Evolutionary conservation across 2,797 vertebrate species (phyloP).

Genomic region (Alfaro cultratus): DNA sequence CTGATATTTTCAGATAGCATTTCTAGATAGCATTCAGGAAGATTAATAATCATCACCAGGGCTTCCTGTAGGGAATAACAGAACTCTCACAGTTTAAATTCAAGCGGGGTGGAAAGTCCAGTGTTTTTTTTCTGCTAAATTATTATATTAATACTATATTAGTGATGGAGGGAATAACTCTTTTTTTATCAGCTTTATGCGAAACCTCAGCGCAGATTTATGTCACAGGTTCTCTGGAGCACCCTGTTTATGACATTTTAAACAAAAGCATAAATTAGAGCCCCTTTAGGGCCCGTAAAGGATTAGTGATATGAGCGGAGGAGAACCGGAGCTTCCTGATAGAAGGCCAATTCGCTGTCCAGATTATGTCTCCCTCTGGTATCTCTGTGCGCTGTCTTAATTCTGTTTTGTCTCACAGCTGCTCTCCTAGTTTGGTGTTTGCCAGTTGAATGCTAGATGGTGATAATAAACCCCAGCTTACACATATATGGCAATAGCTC

Average conservation of each 20-base stretch:
- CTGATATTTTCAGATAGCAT: not conserved
- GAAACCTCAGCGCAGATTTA: not conserved
- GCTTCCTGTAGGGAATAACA: not conserved
- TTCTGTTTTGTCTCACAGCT: conserved; percentile 2
- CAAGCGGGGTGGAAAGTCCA: not conserved
- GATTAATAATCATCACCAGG: not conserved
- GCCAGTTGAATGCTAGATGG: not conserved
- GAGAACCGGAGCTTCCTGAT: conserved; percentile 18
- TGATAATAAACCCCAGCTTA: conserved; percentile 2
- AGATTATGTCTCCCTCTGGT: not conserved
- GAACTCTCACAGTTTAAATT: not conserved
- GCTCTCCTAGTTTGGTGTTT: conserved; percentile 29
- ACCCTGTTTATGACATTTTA: conserved; percentile 8
- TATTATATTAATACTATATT: not conserved
- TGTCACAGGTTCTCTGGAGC: not conserved
- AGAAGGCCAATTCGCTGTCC: conserved; percentile 11
- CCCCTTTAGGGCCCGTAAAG: not conserved
- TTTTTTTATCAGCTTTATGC: not conserved
- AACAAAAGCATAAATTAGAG: conserved; percentile 9
- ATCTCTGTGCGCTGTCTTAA: not conserved
- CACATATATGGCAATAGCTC: not conserved
- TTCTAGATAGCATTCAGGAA: not conserved
- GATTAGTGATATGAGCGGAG: not conserved
- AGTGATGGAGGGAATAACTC: not conserved
- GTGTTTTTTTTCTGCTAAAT: not conserved